phyloP scores from a whole-genome alignment of 2,888 invertebrate species.

The Latrodectus elegans region DNA sequence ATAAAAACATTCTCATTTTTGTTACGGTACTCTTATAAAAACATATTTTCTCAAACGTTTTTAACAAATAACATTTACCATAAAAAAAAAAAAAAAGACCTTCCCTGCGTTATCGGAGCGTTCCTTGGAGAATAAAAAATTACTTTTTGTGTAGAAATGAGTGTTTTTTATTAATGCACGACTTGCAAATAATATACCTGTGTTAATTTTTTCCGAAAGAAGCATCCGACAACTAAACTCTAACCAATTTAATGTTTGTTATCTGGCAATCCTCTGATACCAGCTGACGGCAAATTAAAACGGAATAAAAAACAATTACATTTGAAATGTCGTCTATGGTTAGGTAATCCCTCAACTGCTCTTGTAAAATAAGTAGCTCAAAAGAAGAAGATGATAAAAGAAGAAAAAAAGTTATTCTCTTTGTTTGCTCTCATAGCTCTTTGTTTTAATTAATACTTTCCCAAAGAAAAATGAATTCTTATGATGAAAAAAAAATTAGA shows the following conservation, averaged over 20 bases:
- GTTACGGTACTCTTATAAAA: constrained; percentile 26
- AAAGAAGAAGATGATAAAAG: constrained; percentile 8
- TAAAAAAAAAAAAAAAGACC: constrained; percentile 52
- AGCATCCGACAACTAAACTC: neutral
- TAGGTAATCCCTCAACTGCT: constrained; percentile 42
- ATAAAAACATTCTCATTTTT: constrained; percentile 52
- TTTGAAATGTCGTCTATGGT: constrained; percentile 60
- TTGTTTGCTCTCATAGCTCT: constrained; percentile 50
- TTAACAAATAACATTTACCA: constrained; percentile 39
- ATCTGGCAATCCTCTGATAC: constrained; percentile 59
- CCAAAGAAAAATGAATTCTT: constrained; percentile 63
- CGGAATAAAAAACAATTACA: constrained; percentile 67
- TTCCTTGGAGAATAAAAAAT: constrained; percentile 33
- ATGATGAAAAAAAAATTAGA: constrained; percentile 18
- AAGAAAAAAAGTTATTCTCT: constrained; percentile 25
- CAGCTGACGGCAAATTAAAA: constrained; percentile 66
- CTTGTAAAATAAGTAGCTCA: constrained; percentile 16
- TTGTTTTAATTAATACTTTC: constrained; percentile 69
- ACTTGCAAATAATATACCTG: neutral
- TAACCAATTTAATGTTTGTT: constrained; percentile 61
- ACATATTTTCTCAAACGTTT: constrained; percentile 8
- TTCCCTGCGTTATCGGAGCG: constrained; percentile 49
- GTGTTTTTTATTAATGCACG: neutral
- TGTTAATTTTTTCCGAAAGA: no score
- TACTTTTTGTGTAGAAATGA: neutral